A percentile compares a stretch with the other conserved stretches of the same genome.
Evolutionary conservation across 2,888 invertebrate species (phyloP).

Genomic region (Chelonus formosanus): DNA sequence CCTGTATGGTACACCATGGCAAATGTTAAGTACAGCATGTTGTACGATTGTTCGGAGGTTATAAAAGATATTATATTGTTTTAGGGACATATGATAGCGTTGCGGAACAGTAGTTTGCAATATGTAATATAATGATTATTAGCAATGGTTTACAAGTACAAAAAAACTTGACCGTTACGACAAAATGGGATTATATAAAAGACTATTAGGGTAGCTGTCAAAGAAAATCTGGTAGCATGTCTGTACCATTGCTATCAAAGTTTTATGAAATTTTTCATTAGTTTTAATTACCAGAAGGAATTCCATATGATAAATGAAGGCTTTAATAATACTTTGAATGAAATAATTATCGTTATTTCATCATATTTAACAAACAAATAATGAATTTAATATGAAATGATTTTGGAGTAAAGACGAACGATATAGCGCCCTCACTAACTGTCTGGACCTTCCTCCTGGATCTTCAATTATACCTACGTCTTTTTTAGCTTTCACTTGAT

Average conservation of each 20-base stretch:
- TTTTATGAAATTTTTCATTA: background rate
- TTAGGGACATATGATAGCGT: no score
- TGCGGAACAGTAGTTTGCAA: no score
- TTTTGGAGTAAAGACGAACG: background rate
- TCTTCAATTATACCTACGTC: slow-evolving; percentile 10
- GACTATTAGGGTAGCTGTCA: slow-evolving; percentile 22
- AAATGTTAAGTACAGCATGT: slow-evolving; percentile 28
- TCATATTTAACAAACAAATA: slow-evolving; percentile 6
- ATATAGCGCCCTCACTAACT: slow-evolving; percentile 19
- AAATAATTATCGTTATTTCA: background rate
- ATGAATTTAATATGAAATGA: background rate
- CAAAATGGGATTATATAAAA: slow-evolving; percentile 18
- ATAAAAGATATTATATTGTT: background rate
- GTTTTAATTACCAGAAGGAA: background rate
- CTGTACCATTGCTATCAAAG: background rate
- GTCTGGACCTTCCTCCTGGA: slow-evolving; percentile 19
- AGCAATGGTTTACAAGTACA: no score
- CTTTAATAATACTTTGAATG: background rate
- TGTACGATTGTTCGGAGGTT: slow-evolving; percentile 5
- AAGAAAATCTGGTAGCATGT: background rate
- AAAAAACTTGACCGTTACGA: no score
- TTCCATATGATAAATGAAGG: background rate
- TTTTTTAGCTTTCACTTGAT: no score
- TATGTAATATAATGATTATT: no score
- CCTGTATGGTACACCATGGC: slow-evolving; percentile 46